Percentiles rank a stretch among this genome's conserved stretches.
These are phyloP conservation scores for Philopotamus ludificatus DNA, from an alignment of 1,140 invertebrate genomes.

Conservation along the genomic window DNA sequence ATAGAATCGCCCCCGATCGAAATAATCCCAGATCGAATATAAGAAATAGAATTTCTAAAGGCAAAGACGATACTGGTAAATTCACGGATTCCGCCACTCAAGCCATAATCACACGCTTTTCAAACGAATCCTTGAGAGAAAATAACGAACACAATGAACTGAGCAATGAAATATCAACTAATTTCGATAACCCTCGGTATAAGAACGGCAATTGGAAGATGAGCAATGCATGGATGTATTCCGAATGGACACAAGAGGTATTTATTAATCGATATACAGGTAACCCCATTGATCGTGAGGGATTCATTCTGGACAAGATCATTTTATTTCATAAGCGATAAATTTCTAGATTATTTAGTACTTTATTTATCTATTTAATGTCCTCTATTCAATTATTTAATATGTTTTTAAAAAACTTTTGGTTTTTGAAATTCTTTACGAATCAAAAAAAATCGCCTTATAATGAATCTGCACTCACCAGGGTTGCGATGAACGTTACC, in stretches of 20 bases:
- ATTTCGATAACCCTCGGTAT: neutral
- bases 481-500: too few species aligned
- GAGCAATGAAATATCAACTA: constrained; percentile 31
- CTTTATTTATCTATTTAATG: too few species aligned
- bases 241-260: constrained; percentile 40
- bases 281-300: too few species aligned
- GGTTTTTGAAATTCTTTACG: too few species aligned
- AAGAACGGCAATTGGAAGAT: constrained; percentile 33
- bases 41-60: constrained; percentile 16
- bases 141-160: constrained; percentile 22
- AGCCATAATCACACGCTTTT: constrained; percentile 9
- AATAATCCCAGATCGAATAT: neutral
- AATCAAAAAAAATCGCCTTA: too few species aligned
- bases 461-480: too few species aligned
- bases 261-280: too few species aligned
- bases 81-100: constrained; percentile 24
- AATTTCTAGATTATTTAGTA: too few species aligned
- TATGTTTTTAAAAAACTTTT: too few species aligned
- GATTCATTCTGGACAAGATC: too few species aligned
- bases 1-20: constrained; percentile 6
- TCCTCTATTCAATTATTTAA: too few species aligned
- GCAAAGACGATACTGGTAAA: constrained; percentile 25
- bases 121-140: constrained; percentile 19
- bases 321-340: too few species aligned
- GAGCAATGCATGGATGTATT: constrained; percentile 38